Evolutionary conservation across 2,888 invertebrate genomes (phyloP).

Genomic region (Oxyscelio sp.): DNA sequence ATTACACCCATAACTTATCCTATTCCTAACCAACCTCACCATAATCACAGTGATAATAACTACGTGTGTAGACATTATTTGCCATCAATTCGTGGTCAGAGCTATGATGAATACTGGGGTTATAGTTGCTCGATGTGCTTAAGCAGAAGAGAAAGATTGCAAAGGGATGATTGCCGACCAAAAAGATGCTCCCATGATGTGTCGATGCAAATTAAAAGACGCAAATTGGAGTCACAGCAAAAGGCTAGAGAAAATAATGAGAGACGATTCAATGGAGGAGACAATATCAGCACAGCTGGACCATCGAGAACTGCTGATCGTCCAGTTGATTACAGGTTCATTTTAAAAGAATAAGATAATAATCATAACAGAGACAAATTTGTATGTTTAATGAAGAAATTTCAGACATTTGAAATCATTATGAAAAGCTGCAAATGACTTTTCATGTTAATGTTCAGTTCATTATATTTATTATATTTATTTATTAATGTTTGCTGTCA

Average conservation of each 20-base stretch:
- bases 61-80: conserved; percentile 81
- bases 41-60: conserved; percentile 77
- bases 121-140: conserved; percentile 81
- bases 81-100: conserved; percentile 75
- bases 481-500: too few species aligned
- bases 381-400: too few species aligned
- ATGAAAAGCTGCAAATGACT: too few species aligned
- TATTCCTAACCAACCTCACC: conserved; percentile 80
- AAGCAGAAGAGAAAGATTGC: conserved; percentile 60
- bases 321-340: too few species aligned
- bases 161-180: conserved; percentile 76
- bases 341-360: too few species aligned
- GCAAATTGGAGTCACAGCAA: conserved; percentile 76
- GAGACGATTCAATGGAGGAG: conserved; percentile 24
- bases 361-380: too few species aligned
- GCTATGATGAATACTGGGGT: conserved; percentile 70
- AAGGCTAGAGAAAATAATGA: conserved; percentile 67
- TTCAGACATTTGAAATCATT: too few species aligned
- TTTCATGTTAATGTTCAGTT: too few species aligned
- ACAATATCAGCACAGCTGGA: too few species aligned
- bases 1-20: conserved; percentile 81
- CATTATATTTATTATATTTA: too few species aligned
- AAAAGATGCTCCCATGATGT: conserved; percentile 78
- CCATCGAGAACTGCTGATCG: too few species aligned
- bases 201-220: conserved; percentile 77